Base-by-base conservation (phyloP, 2,888 invertebrate genomes). In the Monoplex corrugatus region DNA sequence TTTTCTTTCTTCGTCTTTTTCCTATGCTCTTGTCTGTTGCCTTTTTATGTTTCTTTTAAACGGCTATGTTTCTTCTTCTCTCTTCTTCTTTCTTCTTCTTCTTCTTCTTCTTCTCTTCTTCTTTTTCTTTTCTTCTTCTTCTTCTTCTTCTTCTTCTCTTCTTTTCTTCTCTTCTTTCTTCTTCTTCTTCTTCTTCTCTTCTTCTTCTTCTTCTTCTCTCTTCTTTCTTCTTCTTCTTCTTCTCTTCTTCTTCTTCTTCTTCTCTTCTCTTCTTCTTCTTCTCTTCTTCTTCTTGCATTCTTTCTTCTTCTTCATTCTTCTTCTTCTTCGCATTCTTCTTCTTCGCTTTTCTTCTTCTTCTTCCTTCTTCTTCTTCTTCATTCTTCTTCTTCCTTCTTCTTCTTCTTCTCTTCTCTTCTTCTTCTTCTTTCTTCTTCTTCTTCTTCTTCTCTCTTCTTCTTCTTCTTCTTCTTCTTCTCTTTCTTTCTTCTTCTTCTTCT, bases 181-280 rank as follows among this genome's bases (percentile, higher is more conserved):
- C 28, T 28, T 57, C 57, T 57, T 2, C 16, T 57, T 1, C 2
- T 28, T 23, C 19, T 57, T 2, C 28, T 50, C 28, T 57, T 57
- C 57, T 23, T 16, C 28, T 16, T 16, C 5, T 57, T 57, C 28
- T 57, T 16, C 2, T 57, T 57, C 28, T 5, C 2, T 16, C 10
- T 50, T 57, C 57, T 23, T 57, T 28, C 57, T 87, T 87, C 35
- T 72, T 68, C 35, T 87, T 72, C n/a, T 57, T 57, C 57, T 50
- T 19, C 19, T 50, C 10, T 50, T 50, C 50, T 50, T 50, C 10
- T 13, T 50, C 10, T 8, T 50, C 19, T 19, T 50, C 50, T 50
- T 1, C 57, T 38, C 10, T 38, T 16, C n/a, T n/a, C n/a, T n/a
- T n/a, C n/a, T n/a, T n/a, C n/a, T n/a, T n/a, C n/a, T 57, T 57